phyloP scores from a whole-genome alignment of 1,140 invertebrate species.

The Drosophila varians region DNA sequence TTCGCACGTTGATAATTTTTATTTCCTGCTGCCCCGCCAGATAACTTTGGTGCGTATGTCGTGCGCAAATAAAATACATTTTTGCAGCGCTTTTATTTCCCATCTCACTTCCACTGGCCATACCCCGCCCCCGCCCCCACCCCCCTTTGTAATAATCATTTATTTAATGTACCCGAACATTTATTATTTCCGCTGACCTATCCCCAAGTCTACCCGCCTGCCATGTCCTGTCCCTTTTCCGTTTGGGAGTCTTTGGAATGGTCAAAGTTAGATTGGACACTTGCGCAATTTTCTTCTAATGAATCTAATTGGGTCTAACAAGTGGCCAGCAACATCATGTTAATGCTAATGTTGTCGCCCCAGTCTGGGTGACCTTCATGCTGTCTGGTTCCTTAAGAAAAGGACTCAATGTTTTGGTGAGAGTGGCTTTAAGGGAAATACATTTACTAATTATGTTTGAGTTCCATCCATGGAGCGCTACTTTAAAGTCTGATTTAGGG shows the following conservation, averaged over 20 bases:
- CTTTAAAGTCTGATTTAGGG: no score
- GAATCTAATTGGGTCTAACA: conserved; percentile 77
- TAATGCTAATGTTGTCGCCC: conserved; percentile 51
- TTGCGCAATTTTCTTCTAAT: conserved; percentile 67
- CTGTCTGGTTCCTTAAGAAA: conserved; percentile 4
- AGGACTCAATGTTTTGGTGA: neutral
- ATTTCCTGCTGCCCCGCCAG: conserved; percentile 49
- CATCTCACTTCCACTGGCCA: conserved; percentile 26
- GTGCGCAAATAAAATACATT: conserved; percentile 73
- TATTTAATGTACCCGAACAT: conserved; percentile 73
- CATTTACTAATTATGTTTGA: neutral
- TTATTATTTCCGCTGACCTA: conserved; percentile 72
- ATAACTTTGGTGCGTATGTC: conserved; percentile 31
- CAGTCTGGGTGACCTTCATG: conserved; percentile 34
- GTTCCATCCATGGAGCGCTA: no score
- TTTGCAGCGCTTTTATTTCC: conserved; percentile 65
- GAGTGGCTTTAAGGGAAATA: neutral
- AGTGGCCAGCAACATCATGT: conserved; percentile 51
- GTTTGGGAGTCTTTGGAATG: conserved; percentile 43
- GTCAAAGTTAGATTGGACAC: conserved; percentile 80
- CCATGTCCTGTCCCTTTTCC: neutral
- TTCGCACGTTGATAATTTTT: conserved; percentile 79
- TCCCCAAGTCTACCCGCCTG: neutral
- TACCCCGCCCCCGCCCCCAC: conserved; percentile 18
- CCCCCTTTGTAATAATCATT: conserved; percentile 72